A percentile compares a stretch with the other conserved stretches of the same genome.
phyloP scores from a whole-genome alignment of 2,888 invertebrate species.

The Idaea aversata region DNA sequence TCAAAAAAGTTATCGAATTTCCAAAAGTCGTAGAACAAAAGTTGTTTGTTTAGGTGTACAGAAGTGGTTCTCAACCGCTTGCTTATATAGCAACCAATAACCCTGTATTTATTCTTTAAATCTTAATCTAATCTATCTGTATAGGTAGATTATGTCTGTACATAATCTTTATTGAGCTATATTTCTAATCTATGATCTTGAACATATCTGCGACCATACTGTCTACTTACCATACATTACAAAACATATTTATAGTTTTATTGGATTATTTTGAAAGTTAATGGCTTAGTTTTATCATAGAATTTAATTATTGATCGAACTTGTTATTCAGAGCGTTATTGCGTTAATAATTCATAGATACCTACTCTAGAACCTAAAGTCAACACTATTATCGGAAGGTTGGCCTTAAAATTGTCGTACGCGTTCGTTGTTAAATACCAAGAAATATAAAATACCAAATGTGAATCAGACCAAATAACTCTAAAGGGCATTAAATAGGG shows the following conservation, averaged over 20 bases:
- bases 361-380: too few species aligned
- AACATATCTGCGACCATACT: constrained; percentile 9
- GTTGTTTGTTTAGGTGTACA: too few species aligned
- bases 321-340: too few species aligned
- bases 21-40: too few species aligned
- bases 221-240: background rate
- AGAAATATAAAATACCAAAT: background rate
- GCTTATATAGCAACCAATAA: too few species aligned
- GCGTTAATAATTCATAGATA: too few species aligned
- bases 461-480: constrained; percentile 1
- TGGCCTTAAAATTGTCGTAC: too few species aligned
- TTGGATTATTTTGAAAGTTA: background rate
- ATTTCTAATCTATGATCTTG: constrained; percentile 21
- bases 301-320: background rate
- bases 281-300: background rate
- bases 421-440: background rate
- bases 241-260: background rate
- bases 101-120: constrained; percentile 6
- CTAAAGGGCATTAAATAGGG: background rate
- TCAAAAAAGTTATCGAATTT: too few species aligned
- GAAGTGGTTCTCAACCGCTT: too few species aligned
- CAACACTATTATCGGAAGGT: too few species aligned
- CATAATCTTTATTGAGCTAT: constrained; percentile 20
- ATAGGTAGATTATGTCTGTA: too few species aligned
- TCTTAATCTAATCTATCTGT: constrained; percentile 11